A percentile compares a stretch with the other conserved stretches of the same genome.
Evolutionary conservation across 2,888 invertebrate genomes (phyloP).

Genomic region (Machimus rusticus): DNA sequence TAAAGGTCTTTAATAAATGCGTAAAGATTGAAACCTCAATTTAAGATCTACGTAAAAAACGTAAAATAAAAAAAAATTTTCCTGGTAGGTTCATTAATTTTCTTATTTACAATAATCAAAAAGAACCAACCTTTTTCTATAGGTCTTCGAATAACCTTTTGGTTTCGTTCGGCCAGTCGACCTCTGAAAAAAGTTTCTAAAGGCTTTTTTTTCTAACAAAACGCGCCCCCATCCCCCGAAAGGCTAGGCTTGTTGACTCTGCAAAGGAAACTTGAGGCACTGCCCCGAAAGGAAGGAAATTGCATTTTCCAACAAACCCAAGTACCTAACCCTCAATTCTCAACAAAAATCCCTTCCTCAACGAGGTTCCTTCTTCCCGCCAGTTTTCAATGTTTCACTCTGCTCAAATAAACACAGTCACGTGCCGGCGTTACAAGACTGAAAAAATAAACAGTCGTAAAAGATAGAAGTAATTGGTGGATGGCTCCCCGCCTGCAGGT

Average conservation of each 20-base stretch:
- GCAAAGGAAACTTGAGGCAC: neutral
- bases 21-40: neutral
- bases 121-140: neutral
- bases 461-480: neutral
- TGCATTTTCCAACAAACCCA: neutral
- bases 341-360: neutral
- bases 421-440: neutral
- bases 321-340: neutral
- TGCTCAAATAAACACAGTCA: neutral
- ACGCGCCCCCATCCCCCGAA: neutral
- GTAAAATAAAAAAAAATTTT: neutral
- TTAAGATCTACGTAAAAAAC: neutral
- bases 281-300: neutral
- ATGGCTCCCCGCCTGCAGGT: neutral
- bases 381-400: neutral
- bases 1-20: too few species aligned
- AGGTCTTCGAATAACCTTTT: neutral
- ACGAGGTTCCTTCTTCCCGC: neutral
- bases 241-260: neutral
- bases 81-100: neutral
- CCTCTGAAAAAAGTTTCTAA: neutral
- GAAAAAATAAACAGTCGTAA: neutral
- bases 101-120: neutral
- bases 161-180: neutral
- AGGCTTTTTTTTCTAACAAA: neutral